Evolutionary conservation across 2,797 vertebrate species (phyloP), one percentile per base, ranked within the genome.

Genomic region (Lithobates pipiens): DNA sequence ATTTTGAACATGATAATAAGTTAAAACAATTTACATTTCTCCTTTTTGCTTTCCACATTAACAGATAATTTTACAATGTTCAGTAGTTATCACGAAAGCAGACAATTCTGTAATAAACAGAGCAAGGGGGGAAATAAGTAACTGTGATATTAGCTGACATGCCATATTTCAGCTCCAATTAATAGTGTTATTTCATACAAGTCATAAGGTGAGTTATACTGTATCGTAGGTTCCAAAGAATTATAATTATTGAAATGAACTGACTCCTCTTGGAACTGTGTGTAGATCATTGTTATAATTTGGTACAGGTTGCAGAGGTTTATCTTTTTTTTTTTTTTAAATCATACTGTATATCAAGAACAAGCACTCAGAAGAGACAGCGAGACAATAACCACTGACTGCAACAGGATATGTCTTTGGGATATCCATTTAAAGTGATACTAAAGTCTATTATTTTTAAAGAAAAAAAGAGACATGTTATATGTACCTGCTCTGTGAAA

Each of bases 161-260:
- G 39, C 13, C 46, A 21, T 23, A 23, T 80, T 34, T 54, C 54
- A 25, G 32, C 36, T 57, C 44, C 46, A 36, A 23, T 57, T 27
- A 71, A 50, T 54, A 57, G 13, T 71, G 29, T 46, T 80, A 25
- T 71, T 50, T 67, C 29, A 57, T 44, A 54, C 42, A 54, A 46
- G 13, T 70, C 44, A 70, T 54, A 54, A 16, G 18, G 27, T 80
- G 77, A 70, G 13, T 79, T 46, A 70, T n/a, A 32, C 11, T 69
- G n/a, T 32, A 9, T 39, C 39, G 10, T 39, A 39, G 39, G 11
- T 46, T 69, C 54, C 18, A 21, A 69, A 69, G 39, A 42, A 34
- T 69, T 69, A 29, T 42, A 70, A 50, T 79, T 70, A 46, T 46
- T 69, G 42, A 29, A 50, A 80, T 50, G 77, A 80, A 69, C 65